Evolutionary conservation across 2,113 vertebrate species (phyloP).

Genomic region (Cyanoderma ruficeps): DNA sequence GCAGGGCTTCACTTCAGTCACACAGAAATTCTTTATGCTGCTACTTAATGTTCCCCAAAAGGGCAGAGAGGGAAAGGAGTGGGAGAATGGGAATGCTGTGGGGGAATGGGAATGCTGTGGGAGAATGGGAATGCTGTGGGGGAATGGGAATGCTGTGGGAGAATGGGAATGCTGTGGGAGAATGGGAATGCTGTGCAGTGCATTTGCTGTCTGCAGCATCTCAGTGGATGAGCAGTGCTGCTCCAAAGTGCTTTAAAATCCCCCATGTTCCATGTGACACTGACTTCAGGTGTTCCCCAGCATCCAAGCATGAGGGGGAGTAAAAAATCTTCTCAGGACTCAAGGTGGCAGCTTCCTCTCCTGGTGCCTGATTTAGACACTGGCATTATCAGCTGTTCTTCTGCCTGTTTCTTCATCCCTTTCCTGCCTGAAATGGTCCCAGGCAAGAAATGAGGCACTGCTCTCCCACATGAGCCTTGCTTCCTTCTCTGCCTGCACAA

Average conservation of each 20-base stretch:
- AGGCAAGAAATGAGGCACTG: background rate
- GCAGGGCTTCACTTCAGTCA: background rate
- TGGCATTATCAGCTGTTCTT: background rate
- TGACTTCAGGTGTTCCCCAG: background rate
- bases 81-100: background rate
- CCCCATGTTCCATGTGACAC: background rate
- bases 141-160: background rate
- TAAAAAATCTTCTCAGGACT: background rate
- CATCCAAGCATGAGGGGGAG: fast-evolving
- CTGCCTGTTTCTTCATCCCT: background rate
- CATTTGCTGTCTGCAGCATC: background rate
- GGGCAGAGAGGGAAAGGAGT: background rate
- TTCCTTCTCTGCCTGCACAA: background rate
- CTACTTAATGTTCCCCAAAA: background rate
- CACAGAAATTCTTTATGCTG: slow-evolving; percentile 1
- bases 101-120: background rate
- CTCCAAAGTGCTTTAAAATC: background rate
- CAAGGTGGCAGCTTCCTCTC: background rate
- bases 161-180: background rate
- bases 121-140: background rate
- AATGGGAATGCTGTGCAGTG: background rate
- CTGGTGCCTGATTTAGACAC: background rate
- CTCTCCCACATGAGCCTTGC: background rate
- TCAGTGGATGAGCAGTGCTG: background rate
- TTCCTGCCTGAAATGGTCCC: background rate